phyloP scores from a whole-genome alignment of 2,113 vertebrate genomes.

The Paraplagusia blochii region DNA sequence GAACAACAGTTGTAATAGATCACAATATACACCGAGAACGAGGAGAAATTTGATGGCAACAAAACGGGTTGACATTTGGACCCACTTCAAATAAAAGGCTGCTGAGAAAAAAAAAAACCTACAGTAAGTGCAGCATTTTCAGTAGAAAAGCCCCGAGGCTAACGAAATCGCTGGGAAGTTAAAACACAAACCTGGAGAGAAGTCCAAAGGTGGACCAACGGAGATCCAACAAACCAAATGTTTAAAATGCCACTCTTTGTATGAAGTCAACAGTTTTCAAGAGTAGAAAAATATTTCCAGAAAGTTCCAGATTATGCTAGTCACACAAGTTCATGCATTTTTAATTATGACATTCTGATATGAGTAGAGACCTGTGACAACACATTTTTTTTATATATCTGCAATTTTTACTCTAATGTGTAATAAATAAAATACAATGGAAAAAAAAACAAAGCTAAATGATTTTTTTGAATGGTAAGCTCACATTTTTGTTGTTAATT shows the following conservation, averaged over 20 bases:
- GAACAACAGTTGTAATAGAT: neutral
- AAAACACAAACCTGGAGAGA: neutral
- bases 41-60: neutral
- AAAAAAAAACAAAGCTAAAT: no score
- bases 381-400: no score
- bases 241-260: no score
- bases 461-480: no score
- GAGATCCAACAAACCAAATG: neutral
- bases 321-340: no score
- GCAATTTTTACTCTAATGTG: no score
- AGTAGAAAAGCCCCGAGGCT: neutral
- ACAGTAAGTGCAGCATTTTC: neutral
- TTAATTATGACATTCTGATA: no score
- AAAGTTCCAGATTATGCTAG: no score
- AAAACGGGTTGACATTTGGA: slow-evolving; percentile 5
- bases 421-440: no score
- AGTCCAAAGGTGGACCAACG: neutral
- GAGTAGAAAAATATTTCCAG: neutral
- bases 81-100: neutral
- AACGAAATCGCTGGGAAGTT: neutral
- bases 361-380: no score
- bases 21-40: neutral
- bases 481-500: no score
- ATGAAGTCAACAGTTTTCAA: neutral
- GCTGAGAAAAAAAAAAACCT: neutral